Conservation (phyloP, 2,113 vertebrate species). For the Tinamus guttatus region DNA sequence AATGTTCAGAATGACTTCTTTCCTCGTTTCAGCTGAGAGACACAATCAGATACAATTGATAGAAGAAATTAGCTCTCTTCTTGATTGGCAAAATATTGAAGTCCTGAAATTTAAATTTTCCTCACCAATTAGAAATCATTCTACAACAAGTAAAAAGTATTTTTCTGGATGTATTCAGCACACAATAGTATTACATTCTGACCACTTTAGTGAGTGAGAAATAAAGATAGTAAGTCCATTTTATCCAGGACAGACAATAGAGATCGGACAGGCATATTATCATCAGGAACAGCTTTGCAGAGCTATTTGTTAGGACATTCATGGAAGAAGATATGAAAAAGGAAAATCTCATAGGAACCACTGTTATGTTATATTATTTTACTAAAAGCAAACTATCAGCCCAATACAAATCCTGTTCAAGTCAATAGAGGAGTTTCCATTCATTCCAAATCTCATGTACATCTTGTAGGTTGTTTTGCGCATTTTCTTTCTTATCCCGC, state of each 20-base stretch:
- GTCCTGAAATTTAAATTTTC: constrained; percentile 37
- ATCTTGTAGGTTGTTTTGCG: background rate
- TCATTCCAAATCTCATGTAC: background rate
- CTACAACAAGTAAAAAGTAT: background rate
- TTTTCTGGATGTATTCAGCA: constrained; percentile 17
- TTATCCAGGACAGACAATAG: background rate
- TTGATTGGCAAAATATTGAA: constrained; percentile 55
- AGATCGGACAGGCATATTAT: background rate
- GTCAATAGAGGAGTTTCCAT: background rate
- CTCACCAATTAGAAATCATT: constrained; percentile 1
- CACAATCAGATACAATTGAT: constrained; percentile 50
- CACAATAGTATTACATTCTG: background rate
- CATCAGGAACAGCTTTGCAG: background rate
- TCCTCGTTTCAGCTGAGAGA: constrained; percentile 58
- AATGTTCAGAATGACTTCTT: constrained; percentile 57
- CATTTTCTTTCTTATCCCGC: background rate
- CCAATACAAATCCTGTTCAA: background rate
- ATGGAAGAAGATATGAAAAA: background rate
- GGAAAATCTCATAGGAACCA: background rate
- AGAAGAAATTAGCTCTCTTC: constrained; percentile 54
- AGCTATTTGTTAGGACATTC: background rate
- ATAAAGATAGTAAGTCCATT: background rate
- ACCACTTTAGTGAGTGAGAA: background rate
- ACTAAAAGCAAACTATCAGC: background rate
- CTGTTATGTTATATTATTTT: background rate